These are phyloP conservation scores for Crocuta crocuta DNA, from an alignment of 2,113 vertebrate species.

Conservation along the genomic window DNA sequence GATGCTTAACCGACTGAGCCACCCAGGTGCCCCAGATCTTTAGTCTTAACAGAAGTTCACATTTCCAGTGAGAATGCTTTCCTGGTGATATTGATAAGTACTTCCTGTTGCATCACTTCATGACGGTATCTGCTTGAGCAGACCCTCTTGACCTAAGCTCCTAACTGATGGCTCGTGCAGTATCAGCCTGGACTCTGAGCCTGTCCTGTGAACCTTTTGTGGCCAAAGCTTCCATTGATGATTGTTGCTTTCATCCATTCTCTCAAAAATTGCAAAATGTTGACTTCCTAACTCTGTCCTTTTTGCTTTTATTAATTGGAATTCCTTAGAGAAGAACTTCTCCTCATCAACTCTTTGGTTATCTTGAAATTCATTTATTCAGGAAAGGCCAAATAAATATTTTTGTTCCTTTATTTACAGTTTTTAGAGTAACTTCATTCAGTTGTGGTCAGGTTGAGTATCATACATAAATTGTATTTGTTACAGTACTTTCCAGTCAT, in stretches of 20 bases:
- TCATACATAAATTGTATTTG: background rate
- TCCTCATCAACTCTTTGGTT: background rate
- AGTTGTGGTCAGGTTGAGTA: background rate
- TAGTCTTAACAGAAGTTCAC: background rate
- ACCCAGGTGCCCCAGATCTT: background rate
- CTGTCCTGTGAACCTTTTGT: background rate
- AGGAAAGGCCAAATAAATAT: background rate
- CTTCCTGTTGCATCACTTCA: background rate
- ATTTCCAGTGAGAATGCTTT: background rate
- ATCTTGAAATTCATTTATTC: conserved; percentile 6
- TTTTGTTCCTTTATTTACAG: conserved; percentile 13
- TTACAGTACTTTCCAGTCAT: background rate
- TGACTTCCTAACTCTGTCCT: background rate
- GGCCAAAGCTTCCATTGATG: background rate
- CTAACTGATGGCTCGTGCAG: background rate
- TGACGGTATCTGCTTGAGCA: background rate
- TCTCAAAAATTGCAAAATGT: background rate
- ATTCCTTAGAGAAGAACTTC: conserved; percentile 5
- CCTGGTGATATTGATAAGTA: background rate
- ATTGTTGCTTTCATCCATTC: background rate
- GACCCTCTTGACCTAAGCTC: background rate
- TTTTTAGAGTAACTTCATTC: background rate
- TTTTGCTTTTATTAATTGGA: conserved; percentile 20
- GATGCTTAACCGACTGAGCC: too few species aligned
- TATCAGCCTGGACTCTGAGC: background rate